Evolutionary conservation across 2,888 invertebrate species (phyloP).

Genomic region (Arenicola marina): DNA sequence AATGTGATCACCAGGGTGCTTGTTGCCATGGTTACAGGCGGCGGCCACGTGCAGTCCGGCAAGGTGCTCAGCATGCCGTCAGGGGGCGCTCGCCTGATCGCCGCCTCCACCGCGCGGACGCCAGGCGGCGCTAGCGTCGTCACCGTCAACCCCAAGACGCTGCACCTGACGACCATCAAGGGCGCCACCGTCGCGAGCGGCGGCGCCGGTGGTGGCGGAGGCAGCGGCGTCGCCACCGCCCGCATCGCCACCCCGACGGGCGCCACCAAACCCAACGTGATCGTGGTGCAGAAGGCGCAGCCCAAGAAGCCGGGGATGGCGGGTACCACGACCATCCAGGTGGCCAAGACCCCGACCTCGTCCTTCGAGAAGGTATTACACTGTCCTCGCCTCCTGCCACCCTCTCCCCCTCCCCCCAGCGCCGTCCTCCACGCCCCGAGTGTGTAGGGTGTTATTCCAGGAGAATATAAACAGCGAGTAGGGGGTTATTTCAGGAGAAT

Average conservation of each 20-base stretch:
- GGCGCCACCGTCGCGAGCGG: constrained; percentile 30
- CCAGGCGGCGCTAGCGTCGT: constrained; percentile 47
- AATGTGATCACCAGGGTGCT: too few species aligned
- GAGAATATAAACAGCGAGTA: too few species aligned
- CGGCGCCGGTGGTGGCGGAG: too few species aligned
- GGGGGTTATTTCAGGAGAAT: too few species aligned
- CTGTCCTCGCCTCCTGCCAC: too few species aligned
- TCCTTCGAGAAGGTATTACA: constrained; percentile 56
- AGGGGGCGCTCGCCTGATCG: constrained; percentile 51
- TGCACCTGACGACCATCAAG: constrained; percentile 55
- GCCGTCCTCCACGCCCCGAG: too few species aligned
- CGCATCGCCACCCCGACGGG: not conserved
- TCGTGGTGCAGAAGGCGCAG: constrained; percentile 57
- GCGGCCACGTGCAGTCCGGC: constrained; percentile 8
- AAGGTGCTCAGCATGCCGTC: constrained; percentile 53
- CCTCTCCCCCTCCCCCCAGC: too few species aligned
- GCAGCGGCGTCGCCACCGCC: too few species aligned
- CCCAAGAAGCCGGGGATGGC: constrained; percentile 13
- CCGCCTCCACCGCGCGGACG: constrained; percentile 40
- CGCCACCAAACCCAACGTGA: constrained; percentile 56
- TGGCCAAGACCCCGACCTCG: constrained; percentile 36
- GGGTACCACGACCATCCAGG: constrained; percentile 25
- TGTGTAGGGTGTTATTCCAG: too few species aligned
- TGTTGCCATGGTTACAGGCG: too few species aligned
- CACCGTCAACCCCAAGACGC: constrained; percentile 56